phyloP scores from a whole-genome alignment of 2,113 vertebrate genomes.

The Semnornis frantzii region DNA sequence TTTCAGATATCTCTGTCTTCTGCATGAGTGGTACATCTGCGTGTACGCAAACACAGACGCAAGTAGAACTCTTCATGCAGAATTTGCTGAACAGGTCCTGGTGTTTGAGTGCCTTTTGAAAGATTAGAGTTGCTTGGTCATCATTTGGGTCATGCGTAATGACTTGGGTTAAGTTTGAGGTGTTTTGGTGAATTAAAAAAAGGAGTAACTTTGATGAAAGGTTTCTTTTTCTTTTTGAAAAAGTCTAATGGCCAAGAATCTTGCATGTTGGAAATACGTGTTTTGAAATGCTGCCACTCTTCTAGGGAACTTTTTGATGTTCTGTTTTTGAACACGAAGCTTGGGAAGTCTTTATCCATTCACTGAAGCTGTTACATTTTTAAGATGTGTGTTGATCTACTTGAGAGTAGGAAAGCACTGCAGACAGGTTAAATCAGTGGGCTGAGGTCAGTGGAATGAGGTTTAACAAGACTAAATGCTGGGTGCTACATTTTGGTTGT shows the following conservation, averaged over 20 bases:
- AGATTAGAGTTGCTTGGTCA: not conserved
- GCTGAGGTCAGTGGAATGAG: no score
- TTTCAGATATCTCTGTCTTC: not conserved
- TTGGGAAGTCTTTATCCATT: not conserved
- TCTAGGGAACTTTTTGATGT: not conserved
- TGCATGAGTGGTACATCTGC: accelerated
- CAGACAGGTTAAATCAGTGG: no score
- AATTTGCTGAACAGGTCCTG: not conserved
- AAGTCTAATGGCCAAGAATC: not conserved
- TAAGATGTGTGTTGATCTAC: not conserved
- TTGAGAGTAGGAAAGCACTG: no score
- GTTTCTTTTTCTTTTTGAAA: not conserved
- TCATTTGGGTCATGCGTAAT: accelerated
- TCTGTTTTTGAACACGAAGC: not conserved
- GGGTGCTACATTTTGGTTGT: no score
- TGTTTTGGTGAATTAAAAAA: not conserved
- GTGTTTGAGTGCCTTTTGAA: not conserved
- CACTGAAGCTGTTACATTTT: not conserved
- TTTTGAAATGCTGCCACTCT: not conserved
- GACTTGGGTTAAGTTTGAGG: not conserved
- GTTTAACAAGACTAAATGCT: no score
- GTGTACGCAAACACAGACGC: accelerated
- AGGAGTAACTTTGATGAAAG: not conserved
- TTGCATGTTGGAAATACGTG: not conserved
- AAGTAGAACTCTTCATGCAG: not conserved